Evolutionary conservation across 2,113 vertebrate species (phyloP).

Genomic region (Hydrolagus affinis): DNA sequence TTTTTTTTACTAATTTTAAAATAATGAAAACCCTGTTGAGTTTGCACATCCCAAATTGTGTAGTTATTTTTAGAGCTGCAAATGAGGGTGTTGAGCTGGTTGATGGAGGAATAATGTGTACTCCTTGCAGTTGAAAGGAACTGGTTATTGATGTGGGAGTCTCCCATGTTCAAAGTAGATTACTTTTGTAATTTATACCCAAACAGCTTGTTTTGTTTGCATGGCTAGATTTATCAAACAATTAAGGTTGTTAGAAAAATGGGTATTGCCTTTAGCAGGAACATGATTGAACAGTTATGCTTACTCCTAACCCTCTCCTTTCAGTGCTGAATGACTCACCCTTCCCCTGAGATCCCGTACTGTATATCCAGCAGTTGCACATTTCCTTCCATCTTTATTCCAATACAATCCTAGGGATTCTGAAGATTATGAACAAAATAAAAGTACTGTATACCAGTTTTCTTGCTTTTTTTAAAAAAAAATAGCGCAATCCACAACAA

Average conservation of each 20-base stretch:
- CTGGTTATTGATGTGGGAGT: conserved; percentile 26
- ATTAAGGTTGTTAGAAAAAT: conserved; percentile 2
- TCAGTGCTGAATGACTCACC: background rate
- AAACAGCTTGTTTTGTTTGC: background rate
- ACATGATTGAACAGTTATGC: background rate
- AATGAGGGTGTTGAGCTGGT: background rate
- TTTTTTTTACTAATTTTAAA: background rate
- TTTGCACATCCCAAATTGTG: conserved; percentile 21
- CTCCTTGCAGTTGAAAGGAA: conserved; percentile 7
- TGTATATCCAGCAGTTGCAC: too few species aligned
- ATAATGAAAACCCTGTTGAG: conserved; percentile 13
- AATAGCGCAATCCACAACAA: too few species aligned
- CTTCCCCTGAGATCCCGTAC: too few species aligned
- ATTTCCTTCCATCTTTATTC: too few species aligned
- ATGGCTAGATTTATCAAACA: background rate
- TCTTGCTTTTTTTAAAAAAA: too few species aligned
- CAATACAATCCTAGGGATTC: too few species aligned
- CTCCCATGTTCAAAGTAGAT: background rate
- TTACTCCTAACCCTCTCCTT: background rate
- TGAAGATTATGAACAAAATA: too few species aligned
- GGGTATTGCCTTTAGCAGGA: background rate
- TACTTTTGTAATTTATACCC: background rate
- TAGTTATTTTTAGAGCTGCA: conserved; percentile 3
- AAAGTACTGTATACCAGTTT: too few species aligned
- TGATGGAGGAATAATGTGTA: conserved; percentile 18